Base-by-base conservation (phyloP, 2,113 vertebrate species). In the Rhea americana region DNA sequence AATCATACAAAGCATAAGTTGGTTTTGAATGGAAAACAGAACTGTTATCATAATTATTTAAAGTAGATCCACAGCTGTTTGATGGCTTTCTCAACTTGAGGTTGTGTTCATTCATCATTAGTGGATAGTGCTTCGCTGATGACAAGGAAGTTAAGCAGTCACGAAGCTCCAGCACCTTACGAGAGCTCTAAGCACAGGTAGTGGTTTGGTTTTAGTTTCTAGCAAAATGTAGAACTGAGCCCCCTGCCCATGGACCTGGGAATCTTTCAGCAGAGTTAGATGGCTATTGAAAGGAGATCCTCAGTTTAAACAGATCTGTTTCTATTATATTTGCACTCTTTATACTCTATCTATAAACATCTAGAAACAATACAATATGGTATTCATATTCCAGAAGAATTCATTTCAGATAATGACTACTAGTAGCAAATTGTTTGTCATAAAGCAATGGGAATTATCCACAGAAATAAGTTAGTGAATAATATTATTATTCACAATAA, bases 271-370 rank as follows among this genome's bases (percentile, higher is more conserved):
- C 51, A 65, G 39, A 65, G 16, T 4, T 15, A 61, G 14, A 10
- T 2, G 1, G 43, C 12, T 12, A 19, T 1, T 5, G 30, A 70
- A 75, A 20, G 77, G 30, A 35, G 24, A 37, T 35, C 37, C 37
- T 82, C 47, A 17, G 37, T 73, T n/a, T 8, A 12, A n/a, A 25
- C 55, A 9, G n/a, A 25, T 47, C 72, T 55, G 25, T 85, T 93
- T 71, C 87, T 43, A 39, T 35, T 37, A 50, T 2, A 35, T 73
- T 91, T 71, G 43, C 67, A 19, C 50, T 73, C 85, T 94, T 90
- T 89, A 66, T 24, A 39, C 81, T 50, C 63, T 51, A 65, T 15
- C 72, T 90, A 92, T 74, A 90, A 96, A 92, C 71, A 90, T 2
- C 56, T 39, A 94, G 87, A 83, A 78, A 82, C 13, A 25, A 89